These are phyloP conservation scores for Drosophila kohkoa DNA, from an alignment of 1,140 invertebrate species.

Conservation along the genomic window DNA sequence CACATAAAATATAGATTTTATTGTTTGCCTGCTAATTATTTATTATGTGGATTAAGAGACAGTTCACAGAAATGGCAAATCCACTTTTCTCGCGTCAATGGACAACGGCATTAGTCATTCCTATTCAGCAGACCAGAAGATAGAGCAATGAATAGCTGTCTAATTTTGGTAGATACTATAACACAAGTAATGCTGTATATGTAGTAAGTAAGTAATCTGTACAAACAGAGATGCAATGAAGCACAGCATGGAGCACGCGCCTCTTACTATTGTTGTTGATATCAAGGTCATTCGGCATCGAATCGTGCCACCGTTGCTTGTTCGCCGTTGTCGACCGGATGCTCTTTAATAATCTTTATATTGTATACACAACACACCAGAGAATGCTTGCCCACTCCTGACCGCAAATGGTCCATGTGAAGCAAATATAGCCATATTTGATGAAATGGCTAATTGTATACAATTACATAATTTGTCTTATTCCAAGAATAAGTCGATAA, in stretches of 20 bases:
- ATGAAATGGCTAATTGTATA: no score
- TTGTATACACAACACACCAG: background rate
- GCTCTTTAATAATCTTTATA: slow-evolving; percentile 23
- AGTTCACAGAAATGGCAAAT: slow-evolving; percentile 5
- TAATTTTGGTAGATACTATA: background rate
- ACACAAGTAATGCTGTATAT: slow-evolving; percentile 1
- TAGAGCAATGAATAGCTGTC: background rate
- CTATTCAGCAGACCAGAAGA: no score
- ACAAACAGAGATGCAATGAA: slow-evolving; percentile 25
- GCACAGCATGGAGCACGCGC: slow-evolving; percentile 7
- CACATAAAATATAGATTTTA: slow-evolving; percentile 18
- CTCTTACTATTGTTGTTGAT: slow-evolving; percentile 22
- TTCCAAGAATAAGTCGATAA: no score
- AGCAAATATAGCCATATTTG: background rate
- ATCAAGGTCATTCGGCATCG: slow-evolving; percentile 37
- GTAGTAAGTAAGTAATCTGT: background rate
- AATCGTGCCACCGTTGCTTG: slow-evolving; percentile 11
- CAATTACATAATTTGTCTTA: no score
- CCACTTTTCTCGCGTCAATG: slow-evolving; percentile 32
- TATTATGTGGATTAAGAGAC: slow-evolving; percentile 66
- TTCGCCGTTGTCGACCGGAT: slow-evolving; percentile 32
- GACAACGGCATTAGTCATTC: slow-evolving; percentile 49
- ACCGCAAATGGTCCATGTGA: background rate
- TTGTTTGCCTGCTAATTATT: slow-evolving; percentile 26
- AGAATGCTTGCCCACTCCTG: background rate